phyloP scores from a whole-genome alignment of 2,888 invertebrate species.

The Heteromurus nitidus region DNA sequence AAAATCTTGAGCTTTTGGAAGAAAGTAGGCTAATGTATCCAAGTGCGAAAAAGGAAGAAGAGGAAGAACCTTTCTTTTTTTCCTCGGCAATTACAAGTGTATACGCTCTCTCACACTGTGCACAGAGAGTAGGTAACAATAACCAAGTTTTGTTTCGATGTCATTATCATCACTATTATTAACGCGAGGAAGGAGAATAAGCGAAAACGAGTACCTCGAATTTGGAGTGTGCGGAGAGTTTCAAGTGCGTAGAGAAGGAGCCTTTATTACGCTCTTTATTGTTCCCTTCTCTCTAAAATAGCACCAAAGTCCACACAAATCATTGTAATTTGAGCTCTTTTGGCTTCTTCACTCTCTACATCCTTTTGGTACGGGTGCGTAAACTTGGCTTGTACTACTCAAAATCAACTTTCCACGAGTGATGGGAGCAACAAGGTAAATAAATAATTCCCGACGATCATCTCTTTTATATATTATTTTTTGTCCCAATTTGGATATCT shows the following conservation, averaged over 20 bases:
- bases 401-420: slow-evolving; percentile 16
- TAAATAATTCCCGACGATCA: neutral
- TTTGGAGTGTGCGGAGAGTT: slow-evolving; percentile 17
- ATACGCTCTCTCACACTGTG: neutral
- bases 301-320: neutral
- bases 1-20: too few species aligned
- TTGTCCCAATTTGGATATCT: slow-evolving; percentile 24
- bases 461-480: slow-evolving; percentile 12
- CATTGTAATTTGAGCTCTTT: neutral
- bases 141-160: slow-evolving; percentile 15
- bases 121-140: too few species aligned
- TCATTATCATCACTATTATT: slow-evolving; percentile 16
- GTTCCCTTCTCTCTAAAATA: neutral
- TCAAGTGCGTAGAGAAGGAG: slow-evolving; percentile 6
- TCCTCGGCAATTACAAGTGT: too few species aligned
- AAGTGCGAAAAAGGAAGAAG: slow-evolving; percentile 8
- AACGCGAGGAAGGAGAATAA: neutral
- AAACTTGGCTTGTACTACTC: too few species aligned
- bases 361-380: neutral
- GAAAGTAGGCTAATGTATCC: slow-evolving; percentile 22
- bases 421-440: neutral
- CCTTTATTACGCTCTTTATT: neutral
- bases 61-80: neutral
- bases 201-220: slow-evolving; percentile 20
- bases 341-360: neutral